phyloP scores from a whole-genome alignment of 2,113 vertebrate genomes.

The Carassius gibelio region DNA sequence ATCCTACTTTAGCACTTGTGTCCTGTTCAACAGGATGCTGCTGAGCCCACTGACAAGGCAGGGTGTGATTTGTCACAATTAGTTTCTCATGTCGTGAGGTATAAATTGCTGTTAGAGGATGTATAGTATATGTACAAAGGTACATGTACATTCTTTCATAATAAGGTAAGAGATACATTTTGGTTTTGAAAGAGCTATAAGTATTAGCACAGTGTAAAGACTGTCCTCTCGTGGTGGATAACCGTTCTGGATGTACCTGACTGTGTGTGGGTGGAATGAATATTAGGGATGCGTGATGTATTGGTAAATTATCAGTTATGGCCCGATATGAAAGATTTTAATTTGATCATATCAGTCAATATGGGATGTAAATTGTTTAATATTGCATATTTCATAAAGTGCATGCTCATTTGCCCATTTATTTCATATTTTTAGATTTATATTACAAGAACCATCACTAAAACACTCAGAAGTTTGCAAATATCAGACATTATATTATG shows the following conservation, averaged over 20 bases:
- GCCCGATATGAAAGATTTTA: background rate
- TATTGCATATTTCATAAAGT: background rate
- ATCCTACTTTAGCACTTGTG: constrained; percentile 34
- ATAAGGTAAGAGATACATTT: background rate
- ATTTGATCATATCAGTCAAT: background rate
- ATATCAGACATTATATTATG: background rate
- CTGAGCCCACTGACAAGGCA: constrained; percentile 32
- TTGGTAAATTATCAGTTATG: background rate
- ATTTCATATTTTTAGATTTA: background rate
- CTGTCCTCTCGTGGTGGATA: background rate
- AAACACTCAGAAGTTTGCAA: background rate
- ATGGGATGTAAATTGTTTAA: background rate
- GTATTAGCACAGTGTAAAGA: background rate
- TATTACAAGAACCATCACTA: background rate
- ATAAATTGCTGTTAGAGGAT: constrained; percentile 27
- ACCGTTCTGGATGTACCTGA: background rate
- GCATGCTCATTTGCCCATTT: background rate
- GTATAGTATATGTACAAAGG: constrained; percentile 50
- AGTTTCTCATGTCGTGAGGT: constrained; percentile 20
- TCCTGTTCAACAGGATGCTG: constrained; percentile 55
- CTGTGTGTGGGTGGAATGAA: background rate
- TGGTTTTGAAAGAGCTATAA: background rate
- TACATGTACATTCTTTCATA: constrained; percentile 1
- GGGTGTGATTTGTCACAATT: constrained; percentile 61
- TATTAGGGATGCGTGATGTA: background rate